Percentiles rank a stretch among this genome's conserved stretches.
Conservation (phyloP, 2,113 vertebrate genomes). For the Corvus cornix region DNA sequence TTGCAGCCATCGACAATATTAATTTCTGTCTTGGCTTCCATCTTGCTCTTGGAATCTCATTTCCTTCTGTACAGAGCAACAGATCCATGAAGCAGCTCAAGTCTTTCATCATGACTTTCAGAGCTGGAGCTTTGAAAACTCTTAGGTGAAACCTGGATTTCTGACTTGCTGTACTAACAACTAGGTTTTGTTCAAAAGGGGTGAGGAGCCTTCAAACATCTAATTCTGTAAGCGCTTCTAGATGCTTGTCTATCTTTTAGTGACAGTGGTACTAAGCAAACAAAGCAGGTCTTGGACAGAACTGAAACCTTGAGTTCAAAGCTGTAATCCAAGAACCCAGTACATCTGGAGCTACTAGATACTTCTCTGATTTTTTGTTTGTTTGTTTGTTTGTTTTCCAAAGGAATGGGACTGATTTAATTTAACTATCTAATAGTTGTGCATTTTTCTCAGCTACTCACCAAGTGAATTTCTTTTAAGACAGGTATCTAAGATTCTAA, state of each 20-base stretch:
- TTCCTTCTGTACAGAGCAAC: neutral
- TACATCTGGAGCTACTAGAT: neutral
- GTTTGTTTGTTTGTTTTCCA: too few relatives aligned
- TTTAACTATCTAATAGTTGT: neutral
- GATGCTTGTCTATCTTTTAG: neutral
- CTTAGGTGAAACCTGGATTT: neutral
- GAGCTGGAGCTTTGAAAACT: neutral
- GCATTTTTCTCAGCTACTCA: neutral
- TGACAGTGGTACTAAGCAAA: neutral
- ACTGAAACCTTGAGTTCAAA: neutral
- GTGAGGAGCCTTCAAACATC: neutral
- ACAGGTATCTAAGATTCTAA: neutral
- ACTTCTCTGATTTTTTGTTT: neutral
- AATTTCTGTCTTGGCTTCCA: neutral
- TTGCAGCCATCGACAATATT: rapidly evolving
- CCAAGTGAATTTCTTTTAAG: neutral
- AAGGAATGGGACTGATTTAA: neutral
- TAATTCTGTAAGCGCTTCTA: neutral
- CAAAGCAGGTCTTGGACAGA: neutral
- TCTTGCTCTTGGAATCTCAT: neutral
- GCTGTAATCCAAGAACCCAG: neutral
- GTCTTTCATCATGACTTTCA: neutral
- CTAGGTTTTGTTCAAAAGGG: neutral
- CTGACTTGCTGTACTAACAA: neutral
- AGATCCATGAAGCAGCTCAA: neutral